Percentiles rank a stretch among this genome's conserved stretches.
These are phyloP conservation scores for Phyllostomus discolor DNA, from an alignment of 2,113 vertebrate species.

Conservation along the genomic window DNA sequence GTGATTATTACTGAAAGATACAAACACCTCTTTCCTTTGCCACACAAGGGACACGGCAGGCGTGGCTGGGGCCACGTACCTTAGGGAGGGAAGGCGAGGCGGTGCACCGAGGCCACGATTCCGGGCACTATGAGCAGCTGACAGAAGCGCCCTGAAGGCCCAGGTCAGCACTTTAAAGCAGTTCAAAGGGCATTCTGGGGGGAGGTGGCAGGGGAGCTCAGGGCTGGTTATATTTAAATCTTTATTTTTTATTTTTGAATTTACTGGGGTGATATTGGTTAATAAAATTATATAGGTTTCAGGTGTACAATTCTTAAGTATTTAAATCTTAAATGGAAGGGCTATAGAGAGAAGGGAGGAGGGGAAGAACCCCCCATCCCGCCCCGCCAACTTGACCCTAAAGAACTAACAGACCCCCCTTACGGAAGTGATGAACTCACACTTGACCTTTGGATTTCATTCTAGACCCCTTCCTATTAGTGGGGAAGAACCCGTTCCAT, in stretches of 20 bases:
- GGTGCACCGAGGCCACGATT: neutral
- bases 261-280: neutral
- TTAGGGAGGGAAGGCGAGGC: neutral
- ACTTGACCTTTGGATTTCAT: neutral
- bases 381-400: neutral
- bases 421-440: neutral
- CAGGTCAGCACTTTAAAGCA: neutral
- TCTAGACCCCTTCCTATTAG: neutral
- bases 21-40: neutral
- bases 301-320: neutral
- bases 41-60: neutral
- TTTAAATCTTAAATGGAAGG: neutral
- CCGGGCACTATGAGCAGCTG: neutral
- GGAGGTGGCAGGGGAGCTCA: neutral
- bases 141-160: neutral
- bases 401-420: neutral
- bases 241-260: neutral
- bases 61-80: neutral
- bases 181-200: neutral
- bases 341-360: neutral
- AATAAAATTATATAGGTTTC: neutral
- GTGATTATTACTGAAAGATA: neutral
- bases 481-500: neutral
- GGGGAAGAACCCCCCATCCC: too few species aligned
- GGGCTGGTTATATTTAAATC: neutral